These are phyloP conservation scores for Tenebrosternarchus preto DNA, from an alignment of 2,113 vertebrate genomes.

Conservation along the genomic window DNA sequence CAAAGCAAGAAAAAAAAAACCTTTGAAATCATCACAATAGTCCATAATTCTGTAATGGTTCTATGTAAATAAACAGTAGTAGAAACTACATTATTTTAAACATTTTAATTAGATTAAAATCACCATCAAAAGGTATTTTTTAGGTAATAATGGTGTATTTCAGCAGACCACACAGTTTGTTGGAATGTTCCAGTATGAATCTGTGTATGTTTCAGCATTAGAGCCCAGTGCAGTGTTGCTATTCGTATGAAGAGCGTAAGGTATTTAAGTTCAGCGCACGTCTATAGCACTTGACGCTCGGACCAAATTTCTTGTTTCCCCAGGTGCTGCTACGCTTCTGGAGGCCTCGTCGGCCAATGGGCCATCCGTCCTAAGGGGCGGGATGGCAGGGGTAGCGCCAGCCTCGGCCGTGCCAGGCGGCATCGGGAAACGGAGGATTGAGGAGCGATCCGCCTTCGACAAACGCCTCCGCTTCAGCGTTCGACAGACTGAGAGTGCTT, in stretches of 20 bases:
- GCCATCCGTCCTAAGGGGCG: constrained; percentile 76
- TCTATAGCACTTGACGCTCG: neutral
- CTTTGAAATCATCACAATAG: neutral
- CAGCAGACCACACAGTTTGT: too few relatives aligned
- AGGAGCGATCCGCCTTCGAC: constrained; percentile 89
- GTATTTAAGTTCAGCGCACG: too few relatives aligned
- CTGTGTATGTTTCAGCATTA: too few relatives aligned
- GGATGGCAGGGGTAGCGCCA: constrained; percentile 72
- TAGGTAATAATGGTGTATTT: too few relatives aligned
- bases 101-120: too few relatives aligned
- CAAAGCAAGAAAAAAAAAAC: too few relatives aligned
- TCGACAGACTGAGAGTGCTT: constrained; percentile 93
- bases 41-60: neutral
- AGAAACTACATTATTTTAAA: too few relatives aligned
- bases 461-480: constrained; percentile 94
- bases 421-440: constrained; percentile 84
- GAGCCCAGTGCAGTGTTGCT: too few relatives aligned
- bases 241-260: too few relatives aligned
- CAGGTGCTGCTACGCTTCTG: constrained; percentile 83
- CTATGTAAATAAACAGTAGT: too few relatives aligned
- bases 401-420: constrained; percentile 45
- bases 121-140: too few relatives aligned
- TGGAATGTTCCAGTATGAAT: neutral
- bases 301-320: neutral
- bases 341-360: constrained; percentile 84